These are phyloP conservation scores for Masticophis lateralis DNA, from an alignment of 2,797 vertebrate species.

Conservation along the genomic window DNA sequence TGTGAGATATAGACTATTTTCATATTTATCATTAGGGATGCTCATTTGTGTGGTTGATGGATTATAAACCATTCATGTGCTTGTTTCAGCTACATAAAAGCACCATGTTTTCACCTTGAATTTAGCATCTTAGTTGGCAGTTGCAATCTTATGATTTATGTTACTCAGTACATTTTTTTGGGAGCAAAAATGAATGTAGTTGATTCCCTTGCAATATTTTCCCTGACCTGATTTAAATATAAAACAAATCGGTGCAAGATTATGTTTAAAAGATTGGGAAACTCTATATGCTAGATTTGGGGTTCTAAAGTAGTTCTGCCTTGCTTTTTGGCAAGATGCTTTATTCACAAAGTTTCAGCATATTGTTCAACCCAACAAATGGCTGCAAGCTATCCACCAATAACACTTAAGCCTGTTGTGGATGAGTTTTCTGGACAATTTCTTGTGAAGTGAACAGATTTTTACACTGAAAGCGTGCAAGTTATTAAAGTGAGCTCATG, in stretches of 20 bases:
- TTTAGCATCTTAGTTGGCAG: background rate
- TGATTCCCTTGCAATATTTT: background rate
- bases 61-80: background rate
- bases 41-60: background rate
- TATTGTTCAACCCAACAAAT: background rate
- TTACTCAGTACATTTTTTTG: background rate
- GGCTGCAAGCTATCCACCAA: background rate
- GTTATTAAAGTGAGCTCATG: background rate
- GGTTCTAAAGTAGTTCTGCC: background rate
- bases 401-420: background rate
- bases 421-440: background rate
- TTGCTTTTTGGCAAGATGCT: background rate
- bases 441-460: background rate
- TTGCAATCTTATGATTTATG: background rate
- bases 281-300: background rate
- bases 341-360: background rate
- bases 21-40: background rate
- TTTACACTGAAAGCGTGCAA: background rate
- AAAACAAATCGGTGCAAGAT: background rate
- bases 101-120: background rate
- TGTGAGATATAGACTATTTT: background rate
- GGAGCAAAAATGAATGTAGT: background rate
- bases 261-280: background rate
- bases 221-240: background rate
- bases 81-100: background rate